Percentiles rank a stretch among this genome's conserved stretches.
These are phyloP conservation scores for Drosophila falleni DNA, from an alignment of 2,888 invertebrate genomes.

Conservation along the genomic window DNA sequence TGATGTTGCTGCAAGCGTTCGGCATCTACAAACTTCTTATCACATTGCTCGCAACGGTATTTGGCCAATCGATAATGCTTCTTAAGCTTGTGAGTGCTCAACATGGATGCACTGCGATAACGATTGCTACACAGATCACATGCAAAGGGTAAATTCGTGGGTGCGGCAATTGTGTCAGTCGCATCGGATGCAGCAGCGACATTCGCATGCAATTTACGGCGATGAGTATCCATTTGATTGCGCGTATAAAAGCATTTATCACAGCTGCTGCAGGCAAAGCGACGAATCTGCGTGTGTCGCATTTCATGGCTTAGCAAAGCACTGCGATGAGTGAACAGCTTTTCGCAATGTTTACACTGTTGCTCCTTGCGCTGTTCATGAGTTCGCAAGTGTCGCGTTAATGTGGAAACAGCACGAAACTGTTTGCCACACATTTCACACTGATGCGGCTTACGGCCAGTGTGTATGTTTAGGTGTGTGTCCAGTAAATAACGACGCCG, in stretches of 20 bases:
- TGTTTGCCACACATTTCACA: slow-evolving; percentile 70
- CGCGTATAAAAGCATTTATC: slow-evolving; percentile 65
- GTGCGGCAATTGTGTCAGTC: background rate
- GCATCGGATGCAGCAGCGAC: slow-evolving; percentile 1
- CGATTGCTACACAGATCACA: slow-evolving; percentile 66
- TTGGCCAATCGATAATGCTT: slow-evolving; percentile 65
- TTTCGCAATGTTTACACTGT: slow-evolving; percentile 60
- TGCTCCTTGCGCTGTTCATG: slow-evolving; percentile 51
- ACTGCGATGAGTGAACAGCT: slow-evolving; percentile 64
- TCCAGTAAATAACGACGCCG: slow-evolving; percentile 66
- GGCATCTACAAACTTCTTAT: slow-evolving; percentile 59
- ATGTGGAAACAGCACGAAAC: slow-evolving; percentile 67
- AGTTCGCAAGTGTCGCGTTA: slow-evolving; percentile 67
- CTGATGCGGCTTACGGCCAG: slow-evolving; percentile 67
- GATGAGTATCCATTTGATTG: slow-evolving; percentile 73
- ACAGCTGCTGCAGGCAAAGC: slow-evolving; percentile 57
- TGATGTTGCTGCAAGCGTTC: slow-evolving; percentile 50
- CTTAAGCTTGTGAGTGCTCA: slow-evolving; percentile 69
- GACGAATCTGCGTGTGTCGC: slow-evolving; percentile 66
- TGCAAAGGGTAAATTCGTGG: slow-evolving; percentile 48
- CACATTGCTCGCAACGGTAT: slow-evolving; percentile 60
- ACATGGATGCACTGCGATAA: slow-evolving; percentile 68
- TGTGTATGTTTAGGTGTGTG: slow-evolving; percentile 70
- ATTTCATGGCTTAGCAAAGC: slow-evolving; percentile 67
- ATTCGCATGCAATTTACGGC: slow-evolving; percentile 59